Evolutionary conservation across 2,113 vertebrate species (phyloP).

Genomic region (Benitochromis conjunctus): DNA sequence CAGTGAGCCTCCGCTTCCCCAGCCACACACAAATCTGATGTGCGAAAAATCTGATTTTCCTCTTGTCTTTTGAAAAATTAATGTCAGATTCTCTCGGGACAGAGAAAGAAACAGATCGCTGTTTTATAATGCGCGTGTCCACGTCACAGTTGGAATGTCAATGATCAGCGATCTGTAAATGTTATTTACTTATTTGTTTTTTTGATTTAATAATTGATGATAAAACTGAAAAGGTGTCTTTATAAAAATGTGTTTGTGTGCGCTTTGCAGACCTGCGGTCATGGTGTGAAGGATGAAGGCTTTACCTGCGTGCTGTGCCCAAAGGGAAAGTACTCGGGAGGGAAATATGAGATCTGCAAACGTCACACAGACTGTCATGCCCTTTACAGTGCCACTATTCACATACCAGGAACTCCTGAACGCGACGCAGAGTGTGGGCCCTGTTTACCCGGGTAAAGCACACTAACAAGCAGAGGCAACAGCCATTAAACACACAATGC

Average conservation of each 20-base stretch:
- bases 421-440: constrained; percentile 93
- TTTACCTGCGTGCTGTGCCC: constrained; percentile 87
- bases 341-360: constrained; percentile 95
- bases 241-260: background rate
- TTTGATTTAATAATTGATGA: background rate
- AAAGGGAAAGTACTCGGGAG: constrained; percentile 91
- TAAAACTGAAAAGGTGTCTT: background rate
- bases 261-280: constrained; percentile 84
- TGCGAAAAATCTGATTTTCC: constrained; percentile 36
- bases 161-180: background rate
- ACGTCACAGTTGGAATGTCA: background rate
- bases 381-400: constrained; percentile 86
- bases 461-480: background rate
- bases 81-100: constrained; percentile 24
- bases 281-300: constrained; percentile 89
- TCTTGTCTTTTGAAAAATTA: constrained; percentile 24
- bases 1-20: background rate
- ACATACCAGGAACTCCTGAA: constrained; percentile 83
- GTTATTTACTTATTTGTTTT: background rate
- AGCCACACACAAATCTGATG: background rate
- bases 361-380: constrained; percentile 95
- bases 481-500: background rate
- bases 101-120: constrained; percentile 38
- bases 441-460: constrained; percentile 88
- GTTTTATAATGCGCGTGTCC: background rate